Conservation (phyloP, 2,888 invertebrate species). For the Epinotia bilunana region DNA sequence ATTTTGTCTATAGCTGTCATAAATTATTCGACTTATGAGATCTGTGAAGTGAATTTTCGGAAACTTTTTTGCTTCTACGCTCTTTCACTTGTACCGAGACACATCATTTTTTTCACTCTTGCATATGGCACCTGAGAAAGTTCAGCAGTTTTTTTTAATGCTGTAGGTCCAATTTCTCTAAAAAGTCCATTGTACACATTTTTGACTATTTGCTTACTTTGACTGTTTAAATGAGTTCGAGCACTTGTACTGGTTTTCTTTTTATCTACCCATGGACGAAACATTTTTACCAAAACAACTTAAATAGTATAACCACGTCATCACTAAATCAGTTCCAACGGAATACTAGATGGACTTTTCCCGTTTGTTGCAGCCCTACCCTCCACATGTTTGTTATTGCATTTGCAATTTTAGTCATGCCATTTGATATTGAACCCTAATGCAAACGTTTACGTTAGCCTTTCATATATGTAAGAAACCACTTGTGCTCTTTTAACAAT, state of each 20-base stretch:
- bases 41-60: conserved; percentile 12
- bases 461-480: not conserved
- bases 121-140: conserved; percentile 23
- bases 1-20: too few species aligned
- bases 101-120: conserved; percentile 16
- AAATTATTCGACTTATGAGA: conserved; percentile 13
- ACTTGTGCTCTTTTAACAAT: not conserved
- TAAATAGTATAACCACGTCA: too few species aligned
- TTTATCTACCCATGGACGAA: too few species aligned
- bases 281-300: too few species aligned
- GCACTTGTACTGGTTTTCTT: too few species aligned
- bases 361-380: too few species aligned
- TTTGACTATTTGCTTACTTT: conserved; percentile 4
- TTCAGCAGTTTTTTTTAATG: conserved; percentile 17
- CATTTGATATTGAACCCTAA: too few species aligned
- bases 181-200: conserved; percentile 13
- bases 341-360: too few species aligned
- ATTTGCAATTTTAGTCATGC: not conserved
- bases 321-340: too few species aligned
- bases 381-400: too few species aligned
- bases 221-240: not conserved
- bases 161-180: conserved; percentile 24
- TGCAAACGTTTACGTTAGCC: too few species aligned
- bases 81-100: not conserved
- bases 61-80: conserved; percentile 17